Percentiles rank a stretch among this genome's conserved stretches.
Evolutionary conservation across 2,797 vertebrate species (phyloP).

Genomic region (Ceyx erithaca): DNA sequence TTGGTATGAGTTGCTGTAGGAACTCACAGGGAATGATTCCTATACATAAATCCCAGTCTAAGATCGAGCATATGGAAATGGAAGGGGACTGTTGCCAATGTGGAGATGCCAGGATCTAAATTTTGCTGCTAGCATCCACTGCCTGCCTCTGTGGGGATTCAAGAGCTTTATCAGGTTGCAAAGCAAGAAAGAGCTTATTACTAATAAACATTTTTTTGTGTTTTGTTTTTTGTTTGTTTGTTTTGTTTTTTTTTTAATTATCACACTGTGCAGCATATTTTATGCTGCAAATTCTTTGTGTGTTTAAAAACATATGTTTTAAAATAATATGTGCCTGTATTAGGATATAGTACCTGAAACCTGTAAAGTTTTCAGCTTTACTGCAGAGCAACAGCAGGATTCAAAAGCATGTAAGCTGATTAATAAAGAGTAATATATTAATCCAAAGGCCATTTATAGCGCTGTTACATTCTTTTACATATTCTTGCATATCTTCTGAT

Average conservation of each 20-base stretch:
- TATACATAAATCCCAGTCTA: not conserved
- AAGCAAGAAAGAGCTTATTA: not conserved
- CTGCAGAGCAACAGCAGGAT: constrained; percentile 5
- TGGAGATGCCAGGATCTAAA: not conserved
- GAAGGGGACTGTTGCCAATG: not conserved
- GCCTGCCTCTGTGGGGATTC: not conserved
- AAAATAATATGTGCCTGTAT: not conserved
- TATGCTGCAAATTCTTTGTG: not conserved
- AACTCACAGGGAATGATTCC: not conserved
- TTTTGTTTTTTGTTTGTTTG: no score
- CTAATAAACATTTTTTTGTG: not conserved
- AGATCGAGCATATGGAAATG: not conserved
- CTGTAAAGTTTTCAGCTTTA: constrained; percentile 8
- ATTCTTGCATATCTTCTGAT: not conserved
- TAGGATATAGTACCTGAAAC: no score
- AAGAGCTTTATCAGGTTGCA: not conserved
- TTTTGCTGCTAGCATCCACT: not conserved
- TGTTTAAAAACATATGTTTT: constrained; percentile 1
- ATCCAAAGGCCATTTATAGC: constrained; percentile 18
- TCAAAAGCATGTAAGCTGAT: not conserved
- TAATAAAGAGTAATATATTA: not conserved
- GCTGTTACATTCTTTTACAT: constrained; percentile 10
- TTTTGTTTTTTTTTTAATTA: not conserved
- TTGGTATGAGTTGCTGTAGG: not conserved
- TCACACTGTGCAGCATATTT: not conserved